Base-by-base conservation (phyloP, 1,140 invertebrate genomes). In the Steinernema khuongi region DNA sequence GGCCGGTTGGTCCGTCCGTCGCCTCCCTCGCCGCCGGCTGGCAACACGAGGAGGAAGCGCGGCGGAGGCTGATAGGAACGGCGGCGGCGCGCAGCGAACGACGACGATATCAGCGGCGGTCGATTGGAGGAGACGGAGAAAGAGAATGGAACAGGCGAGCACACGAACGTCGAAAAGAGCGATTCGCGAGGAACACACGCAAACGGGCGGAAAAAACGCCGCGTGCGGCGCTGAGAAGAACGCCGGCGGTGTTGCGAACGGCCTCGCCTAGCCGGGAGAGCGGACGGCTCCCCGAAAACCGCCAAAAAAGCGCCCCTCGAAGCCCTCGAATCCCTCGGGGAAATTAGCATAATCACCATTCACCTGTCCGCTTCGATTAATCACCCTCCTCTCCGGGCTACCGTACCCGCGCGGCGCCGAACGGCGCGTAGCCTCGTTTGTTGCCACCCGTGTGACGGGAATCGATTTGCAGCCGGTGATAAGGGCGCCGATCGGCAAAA, bases 171-270 rank as follows among this genome's bases (percentile, higher is more conserved):
- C 50, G 50, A 60, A 60, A 60, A 60, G 50, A 60, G 50, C 50
- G 50, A 60, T n/a, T 60, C 50, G 50, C 50, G 50, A 60, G 50
- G 50, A 60, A 60, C 50, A 60, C 50, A 60, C 50, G 50, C 50
- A 60, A 60, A 60, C 50, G 50, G 7, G 36, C 36, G 36, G 36
- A 22, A 60, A 60, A 60, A 60, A 26, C 50, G 50, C 50, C 50
- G 50, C 22, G 50, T 60, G 50, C 50, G 50, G 50, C 50, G 50
- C 50, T 14, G 22, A 60, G 50, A 60, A 60, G 11, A 11, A 22
- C 50, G 36, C 50, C 14, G 26, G 14, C 50, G 50, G 50, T 60
- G 50, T 60, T 60, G 50, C 50, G 50, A 60, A n/a, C 26, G 50
- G 50, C 50, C 50, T 41, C 36, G 7, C n/a, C 36, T n/a, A 7